phyloP scores from a whole-genome alignment of 2,888 invertebrate species.

The Ornithoptera alexandrae region DNA sequence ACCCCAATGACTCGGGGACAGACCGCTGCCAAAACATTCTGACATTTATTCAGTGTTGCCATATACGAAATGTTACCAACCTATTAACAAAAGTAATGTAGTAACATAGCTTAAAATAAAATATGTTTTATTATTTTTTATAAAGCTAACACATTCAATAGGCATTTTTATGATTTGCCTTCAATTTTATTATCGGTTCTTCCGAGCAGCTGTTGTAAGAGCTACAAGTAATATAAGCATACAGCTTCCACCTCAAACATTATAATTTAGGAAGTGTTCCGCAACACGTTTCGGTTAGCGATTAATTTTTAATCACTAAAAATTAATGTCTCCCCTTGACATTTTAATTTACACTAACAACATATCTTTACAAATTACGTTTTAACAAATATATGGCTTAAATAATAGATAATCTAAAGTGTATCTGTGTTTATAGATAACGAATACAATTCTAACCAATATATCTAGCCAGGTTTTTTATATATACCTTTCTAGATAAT shows the following conservation, averaged over 20 bases:
- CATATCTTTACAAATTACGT: background rate
- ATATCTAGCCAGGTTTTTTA: too few relatives aligned
- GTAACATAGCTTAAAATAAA: too few relatives aligned
- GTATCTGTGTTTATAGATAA: too few relatives aligned
- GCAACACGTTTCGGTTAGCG: conserved; percentile 27
- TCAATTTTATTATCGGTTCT: conserved; percentile 12
- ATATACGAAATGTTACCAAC: too few relatives aligned
- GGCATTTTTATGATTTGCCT: conserved; percentile 6
- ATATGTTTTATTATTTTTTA: too few relatives aligned
- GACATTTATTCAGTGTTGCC: too few relatives aligned
- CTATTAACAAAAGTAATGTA: too few relatives aligned
- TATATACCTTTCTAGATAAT: too few relatives aligned
- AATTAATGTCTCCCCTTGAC: conserved; percentile 50
- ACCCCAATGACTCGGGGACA: too few relatives aligned
- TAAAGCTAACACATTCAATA: background rate
- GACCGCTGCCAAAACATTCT: too few relatives aligned
- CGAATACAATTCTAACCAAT: too few relatives aligned
- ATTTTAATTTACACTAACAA: conserved; percentile 40
- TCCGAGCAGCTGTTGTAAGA: conserved; percentile 20
- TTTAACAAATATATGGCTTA: background rate
- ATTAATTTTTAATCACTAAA: conserved; percentile 31
- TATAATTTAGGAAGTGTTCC: conserved; percentile 33
- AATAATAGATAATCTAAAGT: too few relatives aligned
- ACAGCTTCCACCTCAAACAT: conserved; percentile 21
- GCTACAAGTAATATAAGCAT: conserved; percentile 15